These are phyloP conservation scores for Zoanthus sociatus DNA, from an alignment of 92 coral and sea anemone species.

Conservation along the genomic window DNA sequence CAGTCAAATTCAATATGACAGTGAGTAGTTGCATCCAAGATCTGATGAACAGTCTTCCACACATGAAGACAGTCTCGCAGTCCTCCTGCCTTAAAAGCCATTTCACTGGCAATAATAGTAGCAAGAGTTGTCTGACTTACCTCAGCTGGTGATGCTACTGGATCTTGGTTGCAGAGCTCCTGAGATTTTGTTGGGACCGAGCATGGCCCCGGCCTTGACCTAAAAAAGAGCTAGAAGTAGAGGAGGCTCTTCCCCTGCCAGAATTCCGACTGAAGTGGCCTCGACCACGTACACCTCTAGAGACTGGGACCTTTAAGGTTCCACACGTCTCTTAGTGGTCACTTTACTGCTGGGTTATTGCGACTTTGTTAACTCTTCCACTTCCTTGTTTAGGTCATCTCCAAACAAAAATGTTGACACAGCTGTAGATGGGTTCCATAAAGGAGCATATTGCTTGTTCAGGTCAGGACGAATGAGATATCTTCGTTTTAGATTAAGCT, in stretches of 20 bases:
- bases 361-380: conserved; percentile 51
- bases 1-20: conserved; percentile 60
- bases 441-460: conserved; percentile 57
- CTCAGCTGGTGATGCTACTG: conserved; percentile 44
- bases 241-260: conserved; percentile 31
- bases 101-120: conserved; percentile 49
- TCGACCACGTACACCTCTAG: conserved; percentile 56
- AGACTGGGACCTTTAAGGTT: conserved; percentile 36
- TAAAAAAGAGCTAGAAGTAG: conserved; percentile 48
- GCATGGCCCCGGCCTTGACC: conserved; percentile 62
- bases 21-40: conserved; percentile 62
- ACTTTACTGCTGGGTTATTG: conserved; percentile 14
- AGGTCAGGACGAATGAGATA: conserved; percentile 61
- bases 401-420: conserved; percentile 59
- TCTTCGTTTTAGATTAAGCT: conserved; percentile 53
- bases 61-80: conserved; percentile 48
- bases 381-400: conserved; percentile 62
- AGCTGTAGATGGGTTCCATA: conserved; percentile 57
- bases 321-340: conserved; percentile 21
- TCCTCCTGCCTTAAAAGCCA: conserved; percentile 56
- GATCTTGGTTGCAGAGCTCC: conserved; percentile 22
- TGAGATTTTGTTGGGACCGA: conserved; percentile 12
- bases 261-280: conserved; percentile 30
- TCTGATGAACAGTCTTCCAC: conserved; percentile 64
- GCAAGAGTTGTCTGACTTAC: conserved; percentile 30